Conservation (phyloP, 2,888 invertebrate genomes). For the Platynereis dumerilii region DNA sequence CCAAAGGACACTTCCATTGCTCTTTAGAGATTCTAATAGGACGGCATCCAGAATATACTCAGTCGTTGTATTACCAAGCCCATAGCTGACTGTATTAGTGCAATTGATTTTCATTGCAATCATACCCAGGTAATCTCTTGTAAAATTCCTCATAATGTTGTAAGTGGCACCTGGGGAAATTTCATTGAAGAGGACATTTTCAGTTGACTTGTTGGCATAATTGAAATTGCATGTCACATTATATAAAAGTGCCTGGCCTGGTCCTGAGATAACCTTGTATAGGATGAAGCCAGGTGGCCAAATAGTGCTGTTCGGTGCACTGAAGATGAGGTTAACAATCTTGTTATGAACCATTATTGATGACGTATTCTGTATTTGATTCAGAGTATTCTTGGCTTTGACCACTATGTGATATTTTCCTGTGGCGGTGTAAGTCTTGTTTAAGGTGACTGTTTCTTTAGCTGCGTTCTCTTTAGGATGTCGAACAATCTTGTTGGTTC, state of each 20-base stretch:
- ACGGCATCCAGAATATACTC: too few relatives aligned
- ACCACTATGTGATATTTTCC: not conserved
- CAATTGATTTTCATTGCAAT: too few relatives aligned
- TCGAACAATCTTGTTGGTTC: not conserved
- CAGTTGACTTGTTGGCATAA: too few relatives aligned
- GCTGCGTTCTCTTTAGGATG: not conserved
- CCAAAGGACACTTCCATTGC: too few relatives aligned
- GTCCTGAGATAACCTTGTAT: not conserved
- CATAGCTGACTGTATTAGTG: too few relatives aligned
- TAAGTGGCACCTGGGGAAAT: too few relatives aligned
- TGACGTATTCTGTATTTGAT: not conserved
- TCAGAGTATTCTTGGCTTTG: not conserved
- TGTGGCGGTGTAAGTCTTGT: not conserved
- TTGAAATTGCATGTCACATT: too few relatives aligned
- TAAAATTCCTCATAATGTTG: too few relatives aligned
- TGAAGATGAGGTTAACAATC: not conserved
- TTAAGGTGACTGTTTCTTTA: not conserved
- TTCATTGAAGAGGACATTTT: too few relatives aligned
- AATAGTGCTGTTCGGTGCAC: not conserved
- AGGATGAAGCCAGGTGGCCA: not conserved
- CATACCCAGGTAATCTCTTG: too few relatives aligned
- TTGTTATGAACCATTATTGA: not conserved
- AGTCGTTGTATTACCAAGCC: too few relatives aligned
- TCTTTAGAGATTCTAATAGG: too few relatives aligned
- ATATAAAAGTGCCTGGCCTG: not conserved